phyloP scores from a whole-genome alignment of 1,140 invertebrate genomes.

The Euwallacea similis region DNA sequence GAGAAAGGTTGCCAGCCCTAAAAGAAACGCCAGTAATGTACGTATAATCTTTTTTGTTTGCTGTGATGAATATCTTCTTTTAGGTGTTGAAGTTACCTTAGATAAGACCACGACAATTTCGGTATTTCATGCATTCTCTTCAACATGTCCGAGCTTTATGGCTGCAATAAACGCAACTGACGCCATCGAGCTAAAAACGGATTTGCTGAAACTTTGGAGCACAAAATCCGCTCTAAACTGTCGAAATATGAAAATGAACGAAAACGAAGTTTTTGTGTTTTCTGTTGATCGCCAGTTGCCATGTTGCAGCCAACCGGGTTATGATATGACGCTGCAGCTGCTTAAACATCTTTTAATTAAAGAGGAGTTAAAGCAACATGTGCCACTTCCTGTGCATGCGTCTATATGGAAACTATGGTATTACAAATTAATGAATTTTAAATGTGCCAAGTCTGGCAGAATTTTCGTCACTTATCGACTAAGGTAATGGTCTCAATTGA shows the following conservation, averaged over 20 bases:
- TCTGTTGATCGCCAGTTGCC: conserved; percentile 8
- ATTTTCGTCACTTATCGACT: too few relatives aligned
- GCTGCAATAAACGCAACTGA: conserved; percentile 5
- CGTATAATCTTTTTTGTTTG: conserved; percentile 20
- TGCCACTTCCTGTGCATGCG: conserved; percentile 4
- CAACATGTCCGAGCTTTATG: conserved; percentile 6
- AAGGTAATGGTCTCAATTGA: too few relatives aligned
- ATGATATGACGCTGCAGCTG: conserved; percentile 19
- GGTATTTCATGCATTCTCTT: too few relatives aligned
- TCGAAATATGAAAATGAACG: conserved; percentile 22
- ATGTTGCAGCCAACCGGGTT: conserved; percentile 11
- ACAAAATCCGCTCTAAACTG: not conserved
- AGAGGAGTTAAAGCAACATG: conserved; percentile 17
- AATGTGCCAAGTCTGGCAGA: too few relatives aligned
- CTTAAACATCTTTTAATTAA: conserved; percentile 28
- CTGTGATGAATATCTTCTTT: conserved; percentile 5
- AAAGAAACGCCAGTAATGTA: conserved; percentile 7
- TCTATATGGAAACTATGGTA: not conserved
- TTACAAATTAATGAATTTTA: conserved; percentile 1
- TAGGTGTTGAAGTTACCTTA: not conserved
- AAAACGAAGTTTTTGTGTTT: conserved; percentile 21
- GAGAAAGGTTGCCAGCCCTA: conserved; percentile 14
- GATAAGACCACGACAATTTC: too few relatives aligned
- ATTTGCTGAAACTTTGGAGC: conserved; percentile 3
- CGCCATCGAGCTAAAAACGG: conserved; percentile 7